phyloP scores from a whole-genome alignment of 2,113 vertebrate species.

The Furnarius figulus region DNA sequence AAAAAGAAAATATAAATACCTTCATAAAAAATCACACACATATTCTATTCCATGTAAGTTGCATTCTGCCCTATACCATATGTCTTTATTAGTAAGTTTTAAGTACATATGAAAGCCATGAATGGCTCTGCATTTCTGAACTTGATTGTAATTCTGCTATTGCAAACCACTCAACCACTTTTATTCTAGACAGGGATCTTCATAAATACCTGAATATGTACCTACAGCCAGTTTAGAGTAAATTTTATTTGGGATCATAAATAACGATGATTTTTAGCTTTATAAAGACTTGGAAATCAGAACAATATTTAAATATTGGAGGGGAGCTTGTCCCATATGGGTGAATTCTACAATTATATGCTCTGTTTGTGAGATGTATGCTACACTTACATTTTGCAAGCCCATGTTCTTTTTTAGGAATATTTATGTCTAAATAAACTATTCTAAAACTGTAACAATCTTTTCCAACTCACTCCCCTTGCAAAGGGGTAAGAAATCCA shows the following conservation, averaged over 20 bases:
- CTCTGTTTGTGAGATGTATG: not conserved
- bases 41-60: not conserved
- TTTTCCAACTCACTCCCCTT: not conserved
- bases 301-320: not conserved
- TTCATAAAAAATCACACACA: not conserved
- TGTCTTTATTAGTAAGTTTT: not conserved
- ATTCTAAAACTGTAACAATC: not conserved
- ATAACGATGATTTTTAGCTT: not conserved
- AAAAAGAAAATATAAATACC: not conserved
- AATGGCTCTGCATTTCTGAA: not conserved
- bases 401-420: not conserved
- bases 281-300: not conserved
- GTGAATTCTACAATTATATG: not conserved
- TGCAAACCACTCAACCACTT: not conserved
- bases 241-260: not conserved
- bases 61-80: not conserved
- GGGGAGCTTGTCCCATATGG: not conserved
- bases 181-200: not conserved
- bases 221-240: not conserved
- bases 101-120: not conserved
- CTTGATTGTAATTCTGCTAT: not conserved
- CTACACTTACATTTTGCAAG: not conserved
- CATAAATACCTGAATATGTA: not conserved
- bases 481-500: not conserved
- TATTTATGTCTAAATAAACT: not conserved